Conservation (phyloP, 2,797 vertebrate species). For the Gambusia yucatana region DNA sequence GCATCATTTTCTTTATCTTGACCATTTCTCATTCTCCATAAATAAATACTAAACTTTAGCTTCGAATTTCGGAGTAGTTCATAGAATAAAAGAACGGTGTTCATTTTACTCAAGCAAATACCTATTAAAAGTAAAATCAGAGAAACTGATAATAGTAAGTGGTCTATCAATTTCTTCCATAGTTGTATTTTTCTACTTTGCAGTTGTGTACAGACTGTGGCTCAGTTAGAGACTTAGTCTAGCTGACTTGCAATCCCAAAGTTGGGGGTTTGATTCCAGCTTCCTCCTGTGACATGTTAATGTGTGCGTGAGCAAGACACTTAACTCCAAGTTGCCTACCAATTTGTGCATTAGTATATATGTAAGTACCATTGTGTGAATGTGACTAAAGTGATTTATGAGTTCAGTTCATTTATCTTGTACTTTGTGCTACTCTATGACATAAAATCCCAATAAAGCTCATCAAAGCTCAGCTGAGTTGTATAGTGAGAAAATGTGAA, state of each 20-base stretch:
- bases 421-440: not conserved
- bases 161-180: no score
- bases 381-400: not conserved
- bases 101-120: no score
- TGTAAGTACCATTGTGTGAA: not conserved
- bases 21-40: no score
- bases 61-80: no score
- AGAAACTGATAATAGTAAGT: no score
- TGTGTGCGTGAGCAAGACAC: not conserved
- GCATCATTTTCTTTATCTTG: no score
- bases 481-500: not conserved
- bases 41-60: no score
- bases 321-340: not conserved
- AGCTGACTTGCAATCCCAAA: not conserved
- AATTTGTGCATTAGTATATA: not conserved
- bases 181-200: not conserved
- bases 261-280: not conserved
- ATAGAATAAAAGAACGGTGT: no score
- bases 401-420: not conserved
- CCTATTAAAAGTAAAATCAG: no score
- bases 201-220: not conserved
- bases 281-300: not conserved
- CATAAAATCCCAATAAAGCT: not conserved
- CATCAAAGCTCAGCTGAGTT: not conserved
- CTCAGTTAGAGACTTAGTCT: not conserved